Percentiles rank a stretch among this genome's conserved stretches.
Evolutionary conservation across 2,113 vertebrate genomes (phyloP).

Genomic region (Poicephalus meyeri): DNA sequence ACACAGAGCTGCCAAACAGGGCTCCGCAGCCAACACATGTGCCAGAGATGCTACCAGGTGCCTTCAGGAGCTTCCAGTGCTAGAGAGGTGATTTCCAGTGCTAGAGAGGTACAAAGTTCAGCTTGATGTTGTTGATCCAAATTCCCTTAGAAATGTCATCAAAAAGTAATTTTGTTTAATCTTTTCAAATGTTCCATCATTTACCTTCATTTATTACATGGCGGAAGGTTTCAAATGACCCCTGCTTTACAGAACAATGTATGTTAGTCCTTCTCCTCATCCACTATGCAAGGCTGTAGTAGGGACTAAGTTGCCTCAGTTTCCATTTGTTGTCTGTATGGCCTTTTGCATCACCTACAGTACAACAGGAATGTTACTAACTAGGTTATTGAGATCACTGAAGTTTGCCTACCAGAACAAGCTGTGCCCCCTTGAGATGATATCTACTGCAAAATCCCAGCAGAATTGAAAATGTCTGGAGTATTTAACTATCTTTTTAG

Average conservation of each 20-base stretch:
- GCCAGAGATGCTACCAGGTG: fast-evolving
- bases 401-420: not conserved
- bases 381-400: not conserved
- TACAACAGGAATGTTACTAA: not conserved
- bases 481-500: not conserved
- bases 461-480: not conserved
- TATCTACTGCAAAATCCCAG: not conserved
- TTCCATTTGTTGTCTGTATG: fast-evolving
- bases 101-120: not conserved
- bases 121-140: not conserved
- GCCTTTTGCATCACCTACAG: not conserved
- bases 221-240: not conserved
- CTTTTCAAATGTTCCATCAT: not conserved
- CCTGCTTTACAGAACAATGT: not conserved
- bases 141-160: not conserved
- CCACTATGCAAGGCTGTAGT: not conserved
- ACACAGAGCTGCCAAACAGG: not conserved
- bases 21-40: fast-evolving
- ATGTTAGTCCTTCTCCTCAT: not conserved
- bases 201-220: not conserved
- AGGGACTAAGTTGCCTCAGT: not conserved
- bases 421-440: not conserved
- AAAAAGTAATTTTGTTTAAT: not conserved
- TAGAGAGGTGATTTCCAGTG: not conserved
- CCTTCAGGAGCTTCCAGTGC: not conserved